Evolutionary conservation across 2,113 vertebrate species (phyloP).

Genomic region (Tetraodon nigroviridis): DNA sequence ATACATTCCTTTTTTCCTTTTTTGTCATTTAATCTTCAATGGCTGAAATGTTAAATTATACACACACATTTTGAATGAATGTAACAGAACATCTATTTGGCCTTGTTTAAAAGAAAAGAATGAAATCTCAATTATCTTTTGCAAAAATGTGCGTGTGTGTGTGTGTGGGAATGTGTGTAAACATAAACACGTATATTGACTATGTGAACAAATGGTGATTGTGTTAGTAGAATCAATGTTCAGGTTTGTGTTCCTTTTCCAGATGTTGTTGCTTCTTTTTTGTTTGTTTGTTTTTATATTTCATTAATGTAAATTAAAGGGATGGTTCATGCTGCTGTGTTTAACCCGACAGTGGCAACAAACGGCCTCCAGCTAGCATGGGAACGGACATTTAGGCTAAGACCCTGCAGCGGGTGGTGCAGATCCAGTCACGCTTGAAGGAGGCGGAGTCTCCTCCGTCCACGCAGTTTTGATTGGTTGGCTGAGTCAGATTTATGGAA

Average conservation of each 20-base stretch:
- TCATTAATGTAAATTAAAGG: slow-evolving; percentile 37
- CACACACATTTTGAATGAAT: slow-evolving; percentile 15
- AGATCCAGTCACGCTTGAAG: too few relatives aligned
- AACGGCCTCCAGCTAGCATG: too few relatives aligned
- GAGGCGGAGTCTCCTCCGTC: too few relatives aligned
- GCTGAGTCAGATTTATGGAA: too few relatives aligned
- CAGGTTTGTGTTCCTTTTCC: slow-evolving; percentile 31
- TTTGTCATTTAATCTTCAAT: slow-evolving; percentile 31
- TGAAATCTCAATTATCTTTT: slow-evolving; percentile 19
- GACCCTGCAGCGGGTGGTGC: too few relatives aligned
- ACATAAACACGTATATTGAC: background rate
- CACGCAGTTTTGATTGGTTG: too few relatives aligned
- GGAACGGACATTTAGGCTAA: too few relatives aligned
- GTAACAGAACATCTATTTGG: slow-evolving; percentile 25
- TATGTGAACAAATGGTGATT: slow-evolving; percentile 18
- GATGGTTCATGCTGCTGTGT: background rate
- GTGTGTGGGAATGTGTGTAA: slow-evolving; percentile 25
- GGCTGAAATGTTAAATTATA: slow-evolving; percentile 36
- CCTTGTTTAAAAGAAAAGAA: slow-evolving; percentile 15
- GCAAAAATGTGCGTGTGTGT: slow-evolving; percentile 17
- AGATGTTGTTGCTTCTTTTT: slow-evolving; percentile 29
- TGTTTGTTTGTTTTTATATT: slow-evolving; percentile 35
- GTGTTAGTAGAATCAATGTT: slow-evolving; percentile 9
- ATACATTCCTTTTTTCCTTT: slow-evolving; percentile 19
- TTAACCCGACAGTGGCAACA: too few relatives aligned